Conservation (phyloP, 2,888 invertebrate genomes). For the Tetropium fuscum region DNA sequence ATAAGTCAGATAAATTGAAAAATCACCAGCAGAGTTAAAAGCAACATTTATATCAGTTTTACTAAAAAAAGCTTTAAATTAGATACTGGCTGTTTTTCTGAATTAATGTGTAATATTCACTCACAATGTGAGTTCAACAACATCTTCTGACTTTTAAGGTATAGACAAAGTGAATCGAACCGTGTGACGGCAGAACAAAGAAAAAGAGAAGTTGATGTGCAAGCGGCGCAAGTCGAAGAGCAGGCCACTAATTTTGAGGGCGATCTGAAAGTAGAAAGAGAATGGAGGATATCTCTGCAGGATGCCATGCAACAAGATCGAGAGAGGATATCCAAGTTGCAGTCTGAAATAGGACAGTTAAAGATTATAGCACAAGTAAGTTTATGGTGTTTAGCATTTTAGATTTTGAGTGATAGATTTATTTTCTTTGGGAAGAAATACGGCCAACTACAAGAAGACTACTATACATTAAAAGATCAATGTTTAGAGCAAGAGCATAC, state of each 20-base stretch:
- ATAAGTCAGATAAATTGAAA: too few species aligned
- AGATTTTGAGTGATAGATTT: neutral
- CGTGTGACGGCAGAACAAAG: conserved; percentile 67
- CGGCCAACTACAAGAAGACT: conserved; percentile 81
- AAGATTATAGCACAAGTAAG: conserved; percentile 82
- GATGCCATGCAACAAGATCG: conserved; percentile 84
- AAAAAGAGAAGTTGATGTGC: conserved; percentile 70
- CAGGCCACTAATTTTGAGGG: conserved; percentile 82
- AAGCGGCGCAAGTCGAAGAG: conserved; percentile 78
- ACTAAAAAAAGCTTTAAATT: too few species aligned
- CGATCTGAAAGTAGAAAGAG: conserved; percentile 89
- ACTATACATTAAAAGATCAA: conserved; percentile 80
- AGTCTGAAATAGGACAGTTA: conserved; percentile 83
- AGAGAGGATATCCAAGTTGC: conserved; percentile 84
- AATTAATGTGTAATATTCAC: neutral
- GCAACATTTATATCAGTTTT: too few species aligned
- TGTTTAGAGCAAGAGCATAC: conserved; percentile 94
- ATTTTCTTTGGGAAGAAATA: conserved; percentile 74
- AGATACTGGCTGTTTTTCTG: conserved; percentile 6
- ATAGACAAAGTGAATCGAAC: conserved; percentile 67
- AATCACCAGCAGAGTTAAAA: too few species aligned
- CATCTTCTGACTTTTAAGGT: conserved; percentile 60
- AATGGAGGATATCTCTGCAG: conserved; percentile 91
- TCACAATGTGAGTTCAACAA: neutral
- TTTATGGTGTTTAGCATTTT: too few species aligned